Percentiles rank a stretch among this genome's conserved stretches.
phyloP scores from a whole-genome alignment of 2,888 invertebrate species.

The Campoplex nolae region DNA sequence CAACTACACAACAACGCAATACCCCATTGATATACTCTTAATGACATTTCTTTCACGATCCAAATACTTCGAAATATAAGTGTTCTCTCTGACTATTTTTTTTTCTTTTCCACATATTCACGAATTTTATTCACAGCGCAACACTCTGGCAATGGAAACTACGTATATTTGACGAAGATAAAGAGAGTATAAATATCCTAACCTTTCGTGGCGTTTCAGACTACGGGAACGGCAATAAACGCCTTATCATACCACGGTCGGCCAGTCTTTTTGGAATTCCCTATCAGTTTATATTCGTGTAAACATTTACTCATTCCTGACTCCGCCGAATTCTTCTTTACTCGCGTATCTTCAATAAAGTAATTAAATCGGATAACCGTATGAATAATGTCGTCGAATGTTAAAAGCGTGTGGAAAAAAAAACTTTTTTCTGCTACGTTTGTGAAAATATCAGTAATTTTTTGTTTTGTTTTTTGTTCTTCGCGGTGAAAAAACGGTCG shows the following conservation, averaged over 20 bases:
- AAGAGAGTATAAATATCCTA: constrained; percentile 20
- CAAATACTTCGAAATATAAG: neutral
- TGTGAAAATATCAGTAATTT: neutral
- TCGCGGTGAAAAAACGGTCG: neutral
- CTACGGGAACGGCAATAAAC: constrained; percentile 54
- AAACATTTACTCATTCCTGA: constrained; percentile 53
- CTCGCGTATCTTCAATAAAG: constrained; percentile 50
- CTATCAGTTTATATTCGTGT: constrained; percentile 61
- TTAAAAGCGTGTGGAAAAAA: constrained; percentile 5
- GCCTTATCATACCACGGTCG: constrained; percentile 56
- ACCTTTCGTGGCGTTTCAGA: constrained; percentile 23
- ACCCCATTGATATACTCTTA: neutral
- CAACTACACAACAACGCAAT: neutral
- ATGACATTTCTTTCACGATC: neutral
- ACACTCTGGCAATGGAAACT: constrained; percentile 34
- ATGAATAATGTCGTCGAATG: constrained; percentile 42
- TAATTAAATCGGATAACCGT: constrained; percentile 64
- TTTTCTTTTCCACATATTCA: neutral
- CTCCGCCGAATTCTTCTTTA: constrained; percentile 50
- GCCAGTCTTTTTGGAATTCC: constrained; percentile 44
- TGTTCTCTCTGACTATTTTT: neutral
- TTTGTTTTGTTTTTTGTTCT: too few species aligned
- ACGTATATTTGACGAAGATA: constrained; percentile 35
- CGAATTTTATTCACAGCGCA: constrained; percentile 21
- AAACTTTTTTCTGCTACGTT: neutral